phyloP scores from a whole-genome alignment of 2,797 vertebrate genomes.

The Coendou prehensilis region DNA sequence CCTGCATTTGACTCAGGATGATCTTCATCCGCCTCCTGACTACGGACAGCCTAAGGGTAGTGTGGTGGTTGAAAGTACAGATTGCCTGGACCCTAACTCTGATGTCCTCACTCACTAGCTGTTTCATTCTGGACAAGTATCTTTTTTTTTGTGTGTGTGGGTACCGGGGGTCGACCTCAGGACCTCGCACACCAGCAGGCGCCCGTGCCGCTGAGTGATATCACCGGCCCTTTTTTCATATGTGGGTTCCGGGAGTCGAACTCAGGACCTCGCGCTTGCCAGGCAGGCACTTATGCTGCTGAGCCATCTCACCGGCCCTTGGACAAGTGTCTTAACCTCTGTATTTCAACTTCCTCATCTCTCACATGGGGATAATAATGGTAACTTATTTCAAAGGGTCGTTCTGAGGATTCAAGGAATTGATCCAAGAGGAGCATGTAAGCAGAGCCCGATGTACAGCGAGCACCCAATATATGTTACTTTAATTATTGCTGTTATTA shows the following conservation, averaged over 20 bases:
- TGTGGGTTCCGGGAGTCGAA: too few relatives aligned
- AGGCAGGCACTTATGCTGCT: too few relatives aligned
- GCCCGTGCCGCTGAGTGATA: too few relatives aligned
- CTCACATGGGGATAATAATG: neutral
- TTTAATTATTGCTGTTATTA: neutral
- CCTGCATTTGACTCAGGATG: neutral
- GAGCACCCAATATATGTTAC: fast-evolving
- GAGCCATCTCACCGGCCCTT: too few relatives aligned
- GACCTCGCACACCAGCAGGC: too few relatives aligned
- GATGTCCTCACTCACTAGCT: neutral
- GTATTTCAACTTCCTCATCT: neutral
- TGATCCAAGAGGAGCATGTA: neutral
- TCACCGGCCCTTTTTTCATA: too few relatives aligned
- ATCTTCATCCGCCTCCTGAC: neutral
- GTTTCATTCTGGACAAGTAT: neutral
- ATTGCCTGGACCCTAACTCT: neutral
- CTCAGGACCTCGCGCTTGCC: too few relatives aligned
- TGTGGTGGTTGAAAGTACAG: neutral
- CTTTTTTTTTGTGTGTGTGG: too few relatives aligned
- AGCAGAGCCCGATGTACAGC: neutral
- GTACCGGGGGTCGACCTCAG: too few relatives aligned
- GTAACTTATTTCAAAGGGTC: neutral
- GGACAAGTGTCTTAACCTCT: neutral
- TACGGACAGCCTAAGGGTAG: fast-evolving
- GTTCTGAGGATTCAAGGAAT: neutral